These are phyloP conservation scores for Psittacula cyanocephala DNA, from an alignment of 2,113 vertebrate species.

Conservation along the genomic window DNA sequence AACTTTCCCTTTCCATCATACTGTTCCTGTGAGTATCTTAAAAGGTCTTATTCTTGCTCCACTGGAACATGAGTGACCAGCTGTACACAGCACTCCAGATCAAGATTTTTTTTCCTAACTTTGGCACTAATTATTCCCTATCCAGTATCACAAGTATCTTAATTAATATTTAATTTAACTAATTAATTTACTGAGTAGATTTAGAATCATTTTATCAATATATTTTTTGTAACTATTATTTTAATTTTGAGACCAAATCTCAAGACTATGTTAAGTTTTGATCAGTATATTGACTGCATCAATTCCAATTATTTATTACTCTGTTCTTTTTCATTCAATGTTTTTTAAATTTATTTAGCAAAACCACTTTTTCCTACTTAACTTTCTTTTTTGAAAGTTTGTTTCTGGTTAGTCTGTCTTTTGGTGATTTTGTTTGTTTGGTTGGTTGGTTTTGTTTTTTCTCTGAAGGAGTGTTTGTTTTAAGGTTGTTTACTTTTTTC, in stretches of 20 bases:
- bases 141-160: neutral
- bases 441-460: neutral
- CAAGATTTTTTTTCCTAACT: neutral
- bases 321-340: neutral
- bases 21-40: neutral
- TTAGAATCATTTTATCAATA: neutral
- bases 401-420: neutral
- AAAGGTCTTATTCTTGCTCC: neutral
- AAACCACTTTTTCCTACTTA: neutral
- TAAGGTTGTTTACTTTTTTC: neutral
- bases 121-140: neutral
- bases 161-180: neutral
- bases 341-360: neutral
- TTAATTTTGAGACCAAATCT: neutral
- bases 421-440: no score
- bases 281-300: neutral
- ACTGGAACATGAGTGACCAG: neutral
- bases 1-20: fast-evolving
- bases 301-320: neutral
- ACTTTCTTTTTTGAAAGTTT: neutral
- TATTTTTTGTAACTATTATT: neutral
- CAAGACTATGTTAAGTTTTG: neutral
- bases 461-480: neutral
- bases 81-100: neutral
- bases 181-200: neutral